phyloP scores from a whole-genome alignment of 2,797 vertebrate species.

The Gobio occitaniae region DNA sequence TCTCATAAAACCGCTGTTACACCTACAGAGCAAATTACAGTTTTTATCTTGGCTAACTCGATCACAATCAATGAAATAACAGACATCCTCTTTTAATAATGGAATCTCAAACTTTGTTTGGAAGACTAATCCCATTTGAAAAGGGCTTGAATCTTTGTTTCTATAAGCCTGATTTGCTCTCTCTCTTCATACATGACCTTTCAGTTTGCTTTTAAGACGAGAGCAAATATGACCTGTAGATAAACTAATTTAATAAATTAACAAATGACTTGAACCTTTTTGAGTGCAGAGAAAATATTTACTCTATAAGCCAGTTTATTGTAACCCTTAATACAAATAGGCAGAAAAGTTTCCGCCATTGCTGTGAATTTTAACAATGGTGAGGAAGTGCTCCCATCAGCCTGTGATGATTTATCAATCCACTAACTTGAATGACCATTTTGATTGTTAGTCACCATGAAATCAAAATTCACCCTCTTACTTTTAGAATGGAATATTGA shows the following conservation, averaged over 20 bases:
- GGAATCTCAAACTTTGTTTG: slow-evolving; percentile 3
- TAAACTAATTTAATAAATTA: slow-evolving; percentile 40
- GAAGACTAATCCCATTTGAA: slow-evolving; percentile 11
- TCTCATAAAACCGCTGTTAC: neutral
- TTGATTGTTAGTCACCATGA: neutral
- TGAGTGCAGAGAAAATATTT: slow-evolving; percentile 46
- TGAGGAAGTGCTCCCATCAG: slow-evolving; percentile 4
- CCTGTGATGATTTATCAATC: slow-evolving; percentile 24
- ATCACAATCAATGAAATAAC: slow-evolving; percentile 9
- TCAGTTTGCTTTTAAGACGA: slow-evolving; percentile 35
- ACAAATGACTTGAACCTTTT: slow-evolving; percentile 47
- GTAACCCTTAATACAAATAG: neutral
- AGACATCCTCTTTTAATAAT: slow-evolving; percentile 8
- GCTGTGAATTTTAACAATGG: slow-evolving; percentile 13
- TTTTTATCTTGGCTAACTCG: neutral
- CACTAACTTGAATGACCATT: neutral
- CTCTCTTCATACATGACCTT: slow-evolving; percentile 44
- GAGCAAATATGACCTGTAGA: slow-evolving; percentile 50
- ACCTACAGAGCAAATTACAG: neutral
- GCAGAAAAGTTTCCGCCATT: slow-evolving; percentile 16
- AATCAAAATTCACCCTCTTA: neutral
- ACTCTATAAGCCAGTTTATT: slow-evolving; percentile 28
- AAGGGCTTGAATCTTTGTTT: slow-evolving; percentile 18
- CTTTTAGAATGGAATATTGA: neutral
- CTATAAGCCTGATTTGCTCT: neutral